Evolutionary conservation across 2,797 vertebrate genomes (phyloP), one percentile per base, ranked within the genome.

Genomic region (Hoplostethus mediterraneus): DNA sequence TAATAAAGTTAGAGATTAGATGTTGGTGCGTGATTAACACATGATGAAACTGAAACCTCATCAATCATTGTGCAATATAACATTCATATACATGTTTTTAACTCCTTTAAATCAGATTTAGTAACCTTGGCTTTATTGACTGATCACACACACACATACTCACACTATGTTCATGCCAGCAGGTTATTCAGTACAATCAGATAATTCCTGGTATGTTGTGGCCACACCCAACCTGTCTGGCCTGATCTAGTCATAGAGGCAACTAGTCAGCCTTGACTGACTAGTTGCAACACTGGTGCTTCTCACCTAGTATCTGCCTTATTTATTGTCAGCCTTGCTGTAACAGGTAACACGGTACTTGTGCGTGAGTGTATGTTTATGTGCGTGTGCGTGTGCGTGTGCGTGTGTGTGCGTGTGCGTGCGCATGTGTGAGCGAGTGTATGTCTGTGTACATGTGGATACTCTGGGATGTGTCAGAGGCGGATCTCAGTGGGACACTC

Each of bases 401-500:
- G 48, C 54, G 5, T 48, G 11, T 13, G 13, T 45, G 10, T 5
- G 51, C 51, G n/a, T 56, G 28, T 74, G 47, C 60, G 47, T 57
- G 47, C 66, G 12, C 54, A 33, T 61, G 67, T 71, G 31, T 13
- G 14, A 59, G 73, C n/a, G 54, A 47, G 67, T 64, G 59, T 62
- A 45, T 53, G 71, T 74, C 74, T 71, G 57, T 78, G 70, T 83
- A 36, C 55, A 51, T 83, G 81, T 78, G 63, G 76, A 71, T 73
- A 68, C 62, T 61, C 61, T 66, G 75, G 67, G 79, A 87, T 59
- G 86, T 90, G 82, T 88, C 77, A 72, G 81, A 80, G 81, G 63
- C 82, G 75, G 64, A 75, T 81, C 86, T 83, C 90, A 85, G 87
- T 83, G 87, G 85, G 87, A 88, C 81, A 80, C 3, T 67, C 74